These are phyloP conservation scores for Heliopora coerulea DNA, from an alignment of 92 coral and sea anemone species.

Conservation along the genomic window DNA sequence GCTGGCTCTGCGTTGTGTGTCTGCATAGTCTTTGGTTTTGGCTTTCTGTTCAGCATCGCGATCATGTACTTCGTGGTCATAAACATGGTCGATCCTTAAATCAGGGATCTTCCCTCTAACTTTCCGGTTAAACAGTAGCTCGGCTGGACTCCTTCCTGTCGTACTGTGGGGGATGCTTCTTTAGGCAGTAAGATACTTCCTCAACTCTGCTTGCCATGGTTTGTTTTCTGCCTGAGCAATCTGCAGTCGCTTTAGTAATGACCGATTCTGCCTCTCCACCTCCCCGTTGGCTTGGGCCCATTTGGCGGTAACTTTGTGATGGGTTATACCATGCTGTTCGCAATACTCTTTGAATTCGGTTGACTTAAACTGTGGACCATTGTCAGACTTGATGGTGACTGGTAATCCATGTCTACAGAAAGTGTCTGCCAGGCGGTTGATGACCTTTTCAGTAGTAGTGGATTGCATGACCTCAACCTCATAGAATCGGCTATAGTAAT, in stretches of 20 bases:
- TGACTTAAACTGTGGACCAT: slow-evolving; percentile 56
- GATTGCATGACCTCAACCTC: slow-evolving; percentile 53
- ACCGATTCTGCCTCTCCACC: slow-evolving; percentile 8
- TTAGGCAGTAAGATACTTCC: slow-evolving; percentile 39
- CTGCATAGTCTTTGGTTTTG: slow-evolving; percentile 42
- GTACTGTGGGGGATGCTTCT: slow-evolving; percentile 46
- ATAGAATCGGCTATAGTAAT: slow-evolving; percentile 56
- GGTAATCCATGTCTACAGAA: slow-evolving; percentile 56
- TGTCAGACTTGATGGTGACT: slow-evolving; percentile 49
- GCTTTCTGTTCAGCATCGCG: slow-evolving; percentile 50
- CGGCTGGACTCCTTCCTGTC: slow-evolving; percentile 52
- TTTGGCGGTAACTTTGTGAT: slow-evolving; percentile 42
- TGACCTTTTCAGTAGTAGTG: slow-evolving; percentile 46
- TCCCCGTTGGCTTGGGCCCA: slow-evolving; percentile 57
- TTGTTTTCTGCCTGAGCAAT: slow-evolving; percentile 55
- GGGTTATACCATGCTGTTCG: slow-evolving; percentile 43
- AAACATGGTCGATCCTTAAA: slow-evolving; percentile 17
- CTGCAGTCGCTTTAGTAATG: not conserved
- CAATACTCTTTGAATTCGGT: slow-evolving; percentile 43
- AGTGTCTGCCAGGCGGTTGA: slow-evolving; percentile 35
- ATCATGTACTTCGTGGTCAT: slow-evolving; percentile 44
- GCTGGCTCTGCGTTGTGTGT: slow-evolving; percentile 25
- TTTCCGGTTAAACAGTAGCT: slow-evolving; percentile 44
- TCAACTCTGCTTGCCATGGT: slow-evolving; percentile 41
- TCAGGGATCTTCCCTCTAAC: slow-evolving; percentile 43